Evolutionary conservation across 2,888 invertebrate species (phyloP).

Genomic region (Eupithecia pulchellata): DNA sequence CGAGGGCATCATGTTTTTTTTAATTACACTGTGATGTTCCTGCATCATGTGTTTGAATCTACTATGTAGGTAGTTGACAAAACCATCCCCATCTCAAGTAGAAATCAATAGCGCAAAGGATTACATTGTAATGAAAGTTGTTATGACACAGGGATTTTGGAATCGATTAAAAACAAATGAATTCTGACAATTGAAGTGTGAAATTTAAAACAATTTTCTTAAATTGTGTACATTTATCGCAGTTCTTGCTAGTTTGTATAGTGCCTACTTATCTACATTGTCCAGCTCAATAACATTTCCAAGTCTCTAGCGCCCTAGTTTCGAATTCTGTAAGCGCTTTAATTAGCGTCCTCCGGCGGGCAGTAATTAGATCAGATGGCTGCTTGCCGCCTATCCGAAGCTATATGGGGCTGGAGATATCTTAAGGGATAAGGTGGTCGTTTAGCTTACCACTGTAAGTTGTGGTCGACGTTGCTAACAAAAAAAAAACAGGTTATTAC

Average conservation of each 20-base stretch:
- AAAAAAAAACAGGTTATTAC: too few species aligned
- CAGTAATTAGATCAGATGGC: conserved; percentile 33
- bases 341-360: conserved; percentile 31
- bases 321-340: conserved; percentile 29
- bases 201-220: neutral
- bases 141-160: neutral
- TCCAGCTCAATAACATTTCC: conserved; percentile 6
- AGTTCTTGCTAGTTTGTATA: neutral
- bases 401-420: neutral
- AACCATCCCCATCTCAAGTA: too few species aligned
- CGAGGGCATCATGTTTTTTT: neutral
- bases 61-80: neutral
- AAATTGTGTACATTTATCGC: neutral
- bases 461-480: neutral
- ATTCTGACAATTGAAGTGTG: neutral
- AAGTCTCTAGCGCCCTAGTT: conserved; percentile 22
- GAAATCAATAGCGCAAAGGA: neutral
- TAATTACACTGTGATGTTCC: too few species aligned
- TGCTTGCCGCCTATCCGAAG: neutral
- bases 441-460: neutral
- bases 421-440: neutral
- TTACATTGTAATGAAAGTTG: neutral
- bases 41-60: neutral
- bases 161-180: neutral
- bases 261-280: neutral